phyloP scores from a whole-genome alignment of 2,797 vertebrate genomes.

The Lagocephalus sceleratus region DNA sequence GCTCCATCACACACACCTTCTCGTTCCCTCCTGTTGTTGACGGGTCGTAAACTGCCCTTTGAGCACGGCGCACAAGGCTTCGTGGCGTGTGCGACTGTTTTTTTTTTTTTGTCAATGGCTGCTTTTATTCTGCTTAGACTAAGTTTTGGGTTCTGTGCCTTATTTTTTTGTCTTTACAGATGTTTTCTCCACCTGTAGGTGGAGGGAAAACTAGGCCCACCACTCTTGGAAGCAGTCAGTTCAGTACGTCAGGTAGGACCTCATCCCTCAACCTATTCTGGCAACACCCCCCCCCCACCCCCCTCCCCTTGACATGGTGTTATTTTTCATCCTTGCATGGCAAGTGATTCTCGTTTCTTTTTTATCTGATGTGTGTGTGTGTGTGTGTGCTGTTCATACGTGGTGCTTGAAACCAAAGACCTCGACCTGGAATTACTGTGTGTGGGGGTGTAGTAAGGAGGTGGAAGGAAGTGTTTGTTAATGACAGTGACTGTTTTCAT shows the following conservation, averaged over 20 bases:
- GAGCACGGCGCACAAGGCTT: too few relatives aligned
- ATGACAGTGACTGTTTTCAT: too few relatives aligned
- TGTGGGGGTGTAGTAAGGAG: constrained; percentile 43
- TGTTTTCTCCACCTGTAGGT: constrained; percentile 98
- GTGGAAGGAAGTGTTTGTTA: constrained; percentile 36
- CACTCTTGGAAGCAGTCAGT: constrained; percentile 96
- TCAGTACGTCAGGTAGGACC: constrained; percentile 93
- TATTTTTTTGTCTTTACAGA: constrained; percentile 76
- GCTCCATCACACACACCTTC: too few relatives aligned
- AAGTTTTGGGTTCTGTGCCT: constrained; percentile 4
- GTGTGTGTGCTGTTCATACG: constrained; percentile 43
- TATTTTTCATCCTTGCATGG: constrained; percentile 34
- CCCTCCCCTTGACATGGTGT: constrained; percentile 21
- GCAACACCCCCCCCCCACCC: constrained; percentile 24
- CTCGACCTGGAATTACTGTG: constrained; percentile 51
- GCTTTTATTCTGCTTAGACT: constrained; percentile 7
- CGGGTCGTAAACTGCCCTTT: too few relatives aligned
- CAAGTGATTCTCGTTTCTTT: constrained; percentile 32
- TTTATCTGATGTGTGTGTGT: constrained; percentile 17
- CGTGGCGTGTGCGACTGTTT: too few relatives aligned
- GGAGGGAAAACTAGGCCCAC: constrained; percentile 97
- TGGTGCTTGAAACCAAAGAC: constrained; percentile 53
- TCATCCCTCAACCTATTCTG: constrained; percentile 18
- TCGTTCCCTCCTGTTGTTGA: too few relatives aligned
- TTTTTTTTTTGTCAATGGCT: neutral